A percentile compares a stretch with the other conserved stretches of the same genome.
Evolutionary conservation across 2,113 vertebrate species (phyloP).

Genomic region (Microtus ochrogaster): DNA sequence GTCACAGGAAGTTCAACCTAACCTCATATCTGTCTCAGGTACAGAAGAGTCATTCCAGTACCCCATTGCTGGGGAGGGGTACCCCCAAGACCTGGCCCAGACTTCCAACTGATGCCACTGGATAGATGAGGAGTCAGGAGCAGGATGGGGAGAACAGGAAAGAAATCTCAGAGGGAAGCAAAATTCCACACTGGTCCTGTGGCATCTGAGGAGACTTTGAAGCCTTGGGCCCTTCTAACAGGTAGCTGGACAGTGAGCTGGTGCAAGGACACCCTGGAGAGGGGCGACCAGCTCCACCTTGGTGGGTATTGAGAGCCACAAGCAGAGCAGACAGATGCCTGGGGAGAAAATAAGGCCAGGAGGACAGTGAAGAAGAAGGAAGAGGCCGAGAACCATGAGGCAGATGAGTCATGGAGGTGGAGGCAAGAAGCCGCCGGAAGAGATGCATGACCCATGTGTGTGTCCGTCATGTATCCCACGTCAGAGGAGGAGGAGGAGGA

Average conservation of each 20-base stretch:
- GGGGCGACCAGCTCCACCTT: background rate
- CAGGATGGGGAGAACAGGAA: background rate
- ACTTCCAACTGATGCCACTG: background rate
- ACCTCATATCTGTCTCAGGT: background rate
- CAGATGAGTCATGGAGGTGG: background rate
- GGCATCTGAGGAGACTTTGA: background rate
- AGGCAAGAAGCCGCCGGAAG: background rate
- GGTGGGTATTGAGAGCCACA: background rate
- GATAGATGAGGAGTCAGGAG: background rate
- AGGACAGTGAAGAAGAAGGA: background rate
- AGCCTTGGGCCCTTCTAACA: background rate
- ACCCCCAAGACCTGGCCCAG: background rate
- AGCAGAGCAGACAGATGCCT: background rate
- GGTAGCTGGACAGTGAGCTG: background rate
- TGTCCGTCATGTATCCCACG: rapidly evolving
- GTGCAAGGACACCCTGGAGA: background rate
- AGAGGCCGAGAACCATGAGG: background rate
- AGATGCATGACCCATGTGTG: rapidly evolving
- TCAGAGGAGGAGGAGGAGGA: background rate
- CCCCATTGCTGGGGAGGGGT: background rate
- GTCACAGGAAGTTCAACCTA: background rate
- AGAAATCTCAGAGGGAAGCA: background rate
- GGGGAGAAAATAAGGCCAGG: background rate
- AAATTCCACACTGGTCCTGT: background rate
- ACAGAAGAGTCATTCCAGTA: background rate